Percentiles rank a stretch among this genome's conserved stretches.
These are phyloP conservation scores for Sesia bembeciformis DNA, from an alignment of 2,888 invertebrate species.

Conservation along the genomic window DNA sequence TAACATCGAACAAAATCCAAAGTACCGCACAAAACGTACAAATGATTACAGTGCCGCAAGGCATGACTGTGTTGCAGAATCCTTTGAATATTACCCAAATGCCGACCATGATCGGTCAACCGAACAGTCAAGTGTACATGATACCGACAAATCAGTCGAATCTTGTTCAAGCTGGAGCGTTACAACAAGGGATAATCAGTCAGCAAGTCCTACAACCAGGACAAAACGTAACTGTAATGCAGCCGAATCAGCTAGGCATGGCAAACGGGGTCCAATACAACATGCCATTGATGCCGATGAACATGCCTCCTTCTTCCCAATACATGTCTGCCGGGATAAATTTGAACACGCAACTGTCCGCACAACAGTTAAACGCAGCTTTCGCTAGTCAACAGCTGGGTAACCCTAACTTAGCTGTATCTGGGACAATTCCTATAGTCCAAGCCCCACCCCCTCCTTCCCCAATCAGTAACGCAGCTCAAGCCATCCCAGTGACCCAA, in stretches of 20 bases:
- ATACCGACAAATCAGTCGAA: conserved; percentile 59
- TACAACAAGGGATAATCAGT: conserved; percentile 45
- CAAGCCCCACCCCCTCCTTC: conserved; percentile 50
- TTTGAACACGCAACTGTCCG: conserved; percentile 55
- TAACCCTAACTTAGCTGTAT: conserved; percentile 38
- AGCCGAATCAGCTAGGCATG: conserved; percentile 58
- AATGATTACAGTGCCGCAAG: conserved; percentile 64
- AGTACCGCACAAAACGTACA: conserved; percentile 56
- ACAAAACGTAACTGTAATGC: conserved; percentile 65
- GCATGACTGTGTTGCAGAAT: conserved; percentile 64
- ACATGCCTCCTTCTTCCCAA: conserved; percentile 52
- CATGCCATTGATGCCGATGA: conserved; percentile 60
- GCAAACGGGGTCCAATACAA: conserved; percentile 61
- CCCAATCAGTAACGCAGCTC: conserved; percentile 33
- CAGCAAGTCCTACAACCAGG: conserved; percentile 57
- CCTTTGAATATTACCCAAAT: conserved; percentile 57
- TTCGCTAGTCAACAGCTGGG: conserved; percentile 49
- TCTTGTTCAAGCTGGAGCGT: conserved; percentile 37
- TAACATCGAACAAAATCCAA: conserved; percentile 44
- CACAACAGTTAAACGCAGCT: conserved; percentile 61
- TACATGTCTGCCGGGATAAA: conserved; percentile 59
- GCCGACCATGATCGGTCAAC: conserved; percentile 53
- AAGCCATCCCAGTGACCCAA: conserved; percentile 39
- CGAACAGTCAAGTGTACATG: conserved; percentile 64
- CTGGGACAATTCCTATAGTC: conserved; percentile 55